These are phyloP conservation scores for Mactra quadrangularis DNA, from an alignment of 1,140 invertebrate genomes.

Conservation along the genomic window DNA sequence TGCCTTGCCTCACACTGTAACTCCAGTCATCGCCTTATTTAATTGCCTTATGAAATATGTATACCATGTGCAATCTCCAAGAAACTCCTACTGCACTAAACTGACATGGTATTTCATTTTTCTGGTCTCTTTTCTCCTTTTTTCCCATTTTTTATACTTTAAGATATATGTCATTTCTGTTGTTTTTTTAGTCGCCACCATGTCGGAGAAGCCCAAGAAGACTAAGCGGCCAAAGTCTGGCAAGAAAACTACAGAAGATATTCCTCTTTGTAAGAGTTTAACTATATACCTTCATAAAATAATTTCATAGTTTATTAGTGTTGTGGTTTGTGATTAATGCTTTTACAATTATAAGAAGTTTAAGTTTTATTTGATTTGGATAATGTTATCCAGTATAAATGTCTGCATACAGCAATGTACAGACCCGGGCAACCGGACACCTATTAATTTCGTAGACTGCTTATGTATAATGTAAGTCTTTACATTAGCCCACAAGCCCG, in stretches of 20 bases:
- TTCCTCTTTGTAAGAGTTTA: constrained; percentile 58
- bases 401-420: too few relatives aligned
- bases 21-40: too few relatives aligned
- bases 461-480: too few relatives aligned
- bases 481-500: too few relatives aligned
- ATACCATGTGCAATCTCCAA: neutral
- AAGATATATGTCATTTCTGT: neutral
- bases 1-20: too few relatives aligned
- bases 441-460: too few relatives aligned
- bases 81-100: neutral
- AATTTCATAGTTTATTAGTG: neutral
- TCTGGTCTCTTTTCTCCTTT: too few relatives aligned
- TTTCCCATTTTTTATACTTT: neutral
- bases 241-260: constrained; percentile 61
- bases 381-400: too few relatives aligned
- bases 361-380: too few relatives aligned
- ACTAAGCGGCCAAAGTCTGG: constrained; percentile 64
- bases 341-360: neutral
- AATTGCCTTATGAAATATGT: too few relatives aligned
- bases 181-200: constrained; percentile 20
- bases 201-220: constrained; percentile 63
- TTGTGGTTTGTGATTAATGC: too few relatives aligned
- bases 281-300: neutral
- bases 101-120: neutral
- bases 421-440: too few relatives aligned